Conservation (phyloP, 1,140 invertebrate genomes). For the Prorops nasuta region DNA sequence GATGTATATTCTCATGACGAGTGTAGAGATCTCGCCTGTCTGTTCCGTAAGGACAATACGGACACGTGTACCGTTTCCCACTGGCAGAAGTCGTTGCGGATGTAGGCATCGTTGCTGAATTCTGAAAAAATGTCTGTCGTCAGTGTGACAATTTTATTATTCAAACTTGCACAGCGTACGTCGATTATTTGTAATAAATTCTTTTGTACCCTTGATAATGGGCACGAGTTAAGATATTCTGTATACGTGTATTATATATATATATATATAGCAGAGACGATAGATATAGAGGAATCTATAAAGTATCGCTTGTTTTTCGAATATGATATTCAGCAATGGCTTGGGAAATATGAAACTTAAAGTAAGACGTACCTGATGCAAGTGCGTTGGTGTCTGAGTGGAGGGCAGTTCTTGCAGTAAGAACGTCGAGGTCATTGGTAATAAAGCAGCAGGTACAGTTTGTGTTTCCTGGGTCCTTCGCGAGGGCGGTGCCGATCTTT, state of each 20-base stretch:
- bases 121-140: constrained; percentile 18
- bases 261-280: no score
- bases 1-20: constrained; percentile 93
- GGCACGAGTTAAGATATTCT: no score
- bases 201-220: no score
- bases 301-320: no score
- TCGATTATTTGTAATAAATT: not conserved
- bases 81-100: constrained; percentile 31
- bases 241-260: no score
- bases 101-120: constrained; percentile 30
- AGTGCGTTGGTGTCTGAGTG: constrained; percentile 25
- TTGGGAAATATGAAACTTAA: no score
- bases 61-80: constrained; percentile 79
- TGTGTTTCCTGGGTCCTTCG: constrained; percentile 54
- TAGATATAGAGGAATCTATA: no score
- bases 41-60: constrained; percentile 84
- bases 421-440: constrained; percentile 44
- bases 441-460: constrained; percentile 45
- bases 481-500: constrained; percentile 41
- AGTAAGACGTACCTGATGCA: constrained; percentile 39
- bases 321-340: no score
- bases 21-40: constrained; percentile 92
- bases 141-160: no score
- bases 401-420: constrained; percentile 48
- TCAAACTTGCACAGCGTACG: not conserved